phyloP scores from a whole-genome alignment of 2,113 vertebrate genomes.

The Macrotus californicus region DNA sequence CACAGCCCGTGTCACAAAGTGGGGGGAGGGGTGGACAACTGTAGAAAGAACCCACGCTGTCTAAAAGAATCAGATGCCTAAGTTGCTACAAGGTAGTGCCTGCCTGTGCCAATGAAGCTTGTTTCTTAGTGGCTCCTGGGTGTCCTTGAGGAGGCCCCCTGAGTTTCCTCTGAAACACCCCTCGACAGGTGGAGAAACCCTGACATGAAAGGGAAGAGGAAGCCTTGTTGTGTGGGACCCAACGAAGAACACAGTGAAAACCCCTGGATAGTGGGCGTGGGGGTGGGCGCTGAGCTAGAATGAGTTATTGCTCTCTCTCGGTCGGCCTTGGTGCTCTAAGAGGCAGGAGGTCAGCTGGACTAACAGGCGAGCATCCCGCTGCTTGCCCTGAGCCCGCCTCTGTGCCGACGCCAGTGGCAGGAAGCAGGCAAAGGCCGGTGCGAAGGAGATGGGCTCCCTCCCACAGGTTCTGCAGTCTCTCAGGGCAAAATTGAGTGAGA shows the following conservation, averaged over 20 bases:
- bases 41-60: constrained; percentile 27
- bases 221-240: neutral
- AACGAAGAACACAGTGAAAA: neutral
- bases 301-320: constrained; percentile 64
- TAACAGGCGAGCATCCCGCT: neutral
- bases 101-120: neutral
- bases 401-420: neutral
- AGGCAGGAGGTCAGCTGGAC: neutral
- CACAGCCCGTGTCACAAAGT: neutral
- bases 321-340: neutral
- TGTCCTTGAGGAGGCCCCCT: neutral
- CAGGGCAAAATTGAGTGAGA: neutral
- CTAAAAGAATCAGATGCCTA: neutral
- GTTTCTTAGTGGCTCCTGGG: neutral
- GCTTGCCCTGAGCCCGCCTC: neutral
- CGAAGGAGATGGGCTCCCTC: neutral
- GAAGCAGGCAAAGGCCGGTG: neutral
- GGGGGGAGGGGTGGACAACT: neutral
- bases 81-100: neutral
- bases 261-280: neutral
- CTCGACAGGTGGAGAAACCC: neutral
- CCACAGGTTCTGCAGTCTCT: neutral
- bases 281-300: neutral
- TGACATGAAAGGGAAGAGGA: neutral
- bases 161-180: neutral